Evolutionary conservation across 1,140 invertebrate genomes (phyloP), one percentile per base, ranked within the genome.

Genomic region (Zelostemma sp.): DNA sequence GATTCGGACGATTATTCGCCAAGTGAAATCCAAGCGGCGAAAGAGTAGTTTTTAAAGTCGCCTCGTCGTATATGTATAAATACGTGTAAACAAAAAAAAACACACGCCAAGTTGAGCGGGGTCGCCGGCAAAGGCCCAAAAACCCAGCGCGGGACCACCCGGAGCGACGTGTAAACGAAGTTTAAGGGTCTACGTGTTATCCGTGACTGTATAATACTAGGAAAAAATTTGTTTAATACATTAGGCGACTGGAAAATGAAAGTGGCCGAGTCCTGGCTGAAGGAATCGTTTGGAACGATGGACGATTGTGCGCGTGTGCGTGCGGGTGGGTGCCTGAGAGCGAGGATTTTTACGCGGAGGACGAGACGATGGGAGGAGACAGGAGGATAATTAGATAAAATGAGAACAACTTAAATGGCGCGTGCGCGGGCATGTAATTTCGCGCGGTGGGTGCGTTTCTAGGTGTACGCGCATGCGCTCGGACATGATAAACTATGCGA

Each of bases 391-490:
- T 14, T 40, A 35, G 35, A 19, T 33, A 33, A 53, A 28, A 46
- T 25, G 49, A 33, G 16, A 60, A 60, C 50, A 65, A 60, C 56
- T 65, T 57, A 66, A 64, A 25, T 4, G 35, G 48, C 62, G 69
- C 68, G 72, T 80, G 79, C 75, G 80, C 80, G 76, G 73, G 77
- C 79, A 76, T 77, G 78, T 75, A 81, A 73, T 76, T 76, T 80
- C 73, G 80, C 79, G 77, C 67, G 73, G 61, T 74, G 72, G 59
- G 50, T 48, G 60, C 73, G 76, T 79, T 75, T 79, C 77, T 76
- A 81, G 75, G 67, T 78, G 73, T 78, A 77, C 78, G 81, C 81
- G 77, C 78, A 79, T 83, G 79, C 81, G 80, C 80, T 81, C 80
- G 78, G 81, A 79, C 77, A 79, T 69, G 63, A 81, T 73, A 77